These are phyloP conservation scores for Vombatus ursinus DNA, from an alignment of 2,113 vertebrate genomes.

Conservation along the genomic window DNA sequence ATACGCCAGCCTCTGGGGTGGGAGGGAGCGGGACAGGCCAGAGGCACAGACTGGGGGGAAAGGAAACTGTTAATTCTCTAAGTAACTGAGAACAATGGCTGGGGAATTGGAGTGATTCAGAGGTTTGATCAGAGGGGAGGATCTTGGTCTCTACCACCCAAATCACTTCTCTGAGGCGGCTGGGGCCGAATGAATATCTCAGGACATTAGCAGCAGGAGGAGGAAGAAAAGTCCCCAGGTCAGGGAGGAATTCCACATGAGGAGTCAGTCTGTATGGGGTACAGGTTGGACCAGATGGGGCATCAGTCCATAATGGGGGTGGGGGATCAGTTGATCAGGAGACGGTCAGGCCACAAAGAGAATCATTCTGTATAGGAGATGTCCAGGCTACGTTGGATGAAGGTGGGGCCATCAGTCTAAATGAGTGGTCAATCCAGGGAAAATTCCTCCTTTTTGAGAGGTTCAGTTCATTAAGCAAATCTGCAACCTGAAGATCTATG, in stretches of 20 bases:
- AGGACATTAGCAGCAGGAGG: no score
- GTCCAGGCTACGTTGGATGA: background rate
- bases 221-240: no score
- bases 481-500: background rate
- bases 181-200: no score
- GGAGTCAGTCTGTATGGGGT: background rate
- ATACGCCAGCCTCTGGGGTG: background rate
- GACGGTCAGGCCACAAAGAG: no score
- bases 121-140: no score
- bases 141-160: background rate
- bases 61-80: background rate
- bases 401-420: background rate
- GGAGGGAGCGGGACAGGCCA: background rate
- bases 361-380: background rate
- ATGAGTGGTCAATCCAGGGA: background rate
- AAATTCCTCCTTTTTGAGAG: background rate
- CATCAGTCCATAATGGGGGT: background rate
- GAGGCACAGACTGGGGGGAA: background rate
- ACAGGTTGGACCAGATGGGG: background rate
- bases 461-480: background rate
- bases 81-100: background rate
- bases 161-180: background rate
- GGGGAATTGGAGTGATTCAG: background rate
- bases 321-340: background rate
- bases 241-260: no score